Evolutionary conservation across 2,888 invertebrate species (phyloP), one percentile per base, ranked within the genome.

Genomic region (Ophioninae sp.): DNA sequence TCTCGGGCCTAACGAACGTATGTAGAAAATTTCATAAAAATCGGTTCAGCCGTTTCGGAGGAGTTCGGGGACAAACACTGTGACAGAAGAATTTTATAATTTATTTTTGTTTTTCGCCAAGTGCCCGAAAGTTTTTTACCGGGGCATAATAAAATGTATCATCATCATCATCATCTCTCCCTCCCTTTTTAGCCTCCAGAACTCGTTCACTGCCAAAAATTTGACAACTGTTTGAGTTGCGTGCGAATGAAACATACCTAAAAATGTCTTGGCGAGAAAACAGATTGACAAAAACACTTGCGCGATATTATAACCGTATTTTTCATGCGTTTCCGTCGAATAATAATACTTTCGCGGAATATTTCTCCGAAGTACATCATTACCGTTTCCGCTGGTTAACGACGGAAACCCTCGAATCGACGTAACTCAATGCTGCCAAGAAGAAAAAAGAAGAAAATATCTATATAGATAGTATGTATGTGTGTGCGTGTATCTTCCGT

Each of bases 151-250:
- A 30, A 30, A 30, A 30, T 30, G 2, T 30, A 30, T 30, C 30
- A 30, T 30, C 30, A 3, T 30, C 30, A 30, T 87, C 61, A 23
- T 7, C 22, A 22, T 51, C 44, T 13, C 22, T 22, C 73, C 17
- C 17, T 58, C 23, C 8, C 20, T 39, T n/a, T 7, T 13, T n/a
- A 1, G 51, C 13, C 5, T 68, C 23, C 44, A 44, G 17, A 51
- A 10, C 23, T 17, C 51, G n/a, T 23, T 68, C 68, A 51, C 51
- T 68, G 51, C 68, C 44, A 68, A 44, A 22, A 68, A 68, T 51
- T 68, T 68, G 17, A 51, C 17, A 51, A 68, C 51, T 68, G 6
- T 68, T 68, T 51, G 23, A 23, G 68, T 51, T 51, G 23, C 23
- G 13, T 44, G 44, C 44, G 51, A 23, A 10, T 3, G 13, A 51